Percentiles rank a stretch among this genome's conserved stretches.
phyloP scores from a whole-genome alignment of 2,797 vertebrate genomes.

The Megaceryle alcyon region DNA sequence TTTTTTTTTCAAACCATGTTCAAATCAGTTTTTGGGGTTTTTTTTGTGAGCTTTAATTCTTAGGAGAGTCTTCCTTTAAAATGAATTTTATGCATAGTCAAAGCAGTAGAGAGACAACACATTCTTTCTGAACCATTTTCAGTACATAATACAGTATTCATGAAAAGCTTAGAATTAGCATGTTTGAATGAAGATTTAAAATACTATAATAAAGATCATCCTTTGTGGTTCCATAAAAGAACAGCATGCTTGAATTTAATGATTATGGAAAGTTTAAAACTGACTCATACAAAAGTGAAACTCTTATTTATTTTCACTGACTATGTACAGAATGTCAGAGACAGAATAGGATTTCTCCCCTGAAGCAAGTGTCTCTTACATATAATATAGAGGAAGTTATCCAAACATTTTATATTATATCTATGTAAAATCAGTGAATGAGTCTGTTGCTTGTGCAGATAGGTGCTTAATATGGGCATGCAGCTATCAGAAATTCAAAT shows the following conservation, averaged over 20 bases:
- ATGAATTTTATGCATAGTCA: background rate
- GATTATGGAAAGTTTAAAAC: background rate
- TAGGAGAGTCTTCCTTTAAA: background rate
- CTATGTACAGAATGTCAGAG: background rate
- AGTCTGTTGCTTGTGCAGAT: background rate
- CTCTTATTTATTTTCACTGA: background rate
- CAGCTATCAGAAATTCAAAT: background rate
- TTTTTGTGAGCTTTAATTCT: background rate
- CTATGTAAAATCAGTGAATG: background rate
- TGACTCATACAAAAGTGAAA: background rate
- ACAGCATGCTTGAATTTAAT: background rate
- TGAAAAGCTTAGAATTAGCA: slow-evolving; percentile 5
- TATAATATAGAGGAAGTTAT: background rate
- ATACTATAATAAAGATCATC: background rate
- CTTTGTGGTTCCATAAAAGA: slow-evolving; percentile 1
- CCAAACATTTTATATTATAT: background rate
- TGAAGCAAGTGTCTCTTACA: background rate
- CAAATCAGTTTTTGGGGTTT: background rate
- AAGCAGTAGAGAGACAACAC: background rate
- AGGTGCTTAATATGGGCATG: background rate
- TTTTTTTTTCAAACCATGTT: background rate
- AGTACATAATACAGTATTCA: background rate
- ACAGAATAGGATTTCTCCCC: background rate
- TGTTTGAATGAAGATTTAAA: slow-evolving; percentile 26
- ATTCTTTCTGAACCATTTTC: background rate